Evolutionary conservation across 2,888 invertebrate genomes (phyloP).

Genomic region (Halictus quadricinctus): DNA sequence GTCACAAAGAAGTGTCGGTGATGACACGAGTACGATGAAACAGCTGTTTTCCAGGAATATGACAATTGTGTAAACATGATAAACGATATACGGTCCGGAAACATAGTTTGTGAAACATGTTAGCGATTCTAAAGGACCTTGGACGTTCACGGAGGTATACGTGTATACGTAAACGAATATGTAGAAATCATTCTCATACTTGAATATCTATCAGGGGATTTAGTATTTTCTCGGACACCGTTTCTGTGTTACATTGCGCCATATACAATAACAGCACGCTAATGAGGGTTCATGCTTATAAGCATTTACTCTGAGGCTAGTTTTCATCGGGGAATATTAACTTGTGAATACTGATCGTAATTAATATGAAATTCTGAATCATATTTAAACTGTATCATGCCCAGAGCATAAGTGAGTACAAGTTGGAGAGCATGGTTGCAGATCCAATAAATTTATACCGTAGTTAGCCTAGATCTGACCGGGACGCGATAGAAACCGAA

Average conservation of each 20-base stretch:
- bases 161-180: not conserved
- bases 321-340: not conserved
- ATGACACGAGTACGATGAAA: conserved; percentile 1
- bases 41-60: conserved; percentile 16
- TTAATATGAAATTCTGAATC: not conserved
- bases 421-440: not conserved
- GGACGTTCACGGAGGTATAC: not conserved
- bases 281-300: not conserved
- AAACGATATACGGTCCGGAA: conserved; percentile 13
- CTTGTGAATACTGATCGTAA: not conserved
- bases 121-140: not conserved
- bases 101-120: not conserved
- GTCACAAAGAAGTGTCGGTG: not conserved
- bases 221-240: not conserved
- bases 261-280: not conserved
- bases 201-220: not conserved
- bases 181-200: not conserved
- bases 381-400: not conserved
- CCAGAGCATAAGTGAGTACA: not conserved
- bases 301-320: not conserved
- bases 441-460: not conserved
- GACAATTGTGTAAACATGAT: conserved; percentile 39
- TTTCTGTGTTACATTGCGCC: not conserved
- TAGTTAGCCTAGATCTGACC: not conserved
- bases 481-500: not conserved